Conservation (phyloP, 2,113 vertebrate species). For the Strigops habroptila region DNA sequence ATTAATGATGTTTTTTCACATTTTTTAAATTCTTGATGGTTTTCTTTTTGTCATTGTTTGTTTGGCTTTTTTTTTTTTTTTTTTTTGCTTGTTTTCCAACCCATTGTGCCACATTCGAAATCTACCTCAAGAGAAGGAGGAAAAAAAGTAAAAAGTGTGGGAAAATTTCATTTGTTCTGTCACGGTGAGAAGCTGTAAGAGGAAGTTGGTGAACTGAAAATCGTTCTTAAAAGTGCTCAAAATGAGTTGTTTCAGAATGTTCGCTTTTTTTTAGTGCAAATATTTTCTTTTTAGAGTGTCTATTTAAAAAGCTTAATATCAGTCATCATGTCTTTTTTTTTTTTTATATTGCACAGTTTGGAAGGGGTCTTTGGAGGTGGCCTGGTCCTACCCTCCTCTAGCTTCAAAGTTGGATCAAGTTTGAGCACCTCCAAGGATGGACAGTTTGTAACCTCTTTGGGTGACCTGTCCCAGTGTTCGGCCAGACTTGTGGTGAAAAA, state of each 20-base stretch:
- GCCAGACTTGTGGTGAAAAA: fast-evolving
- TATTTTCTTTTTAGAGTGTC: background rate
- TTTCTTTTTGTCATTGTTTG: background rate
- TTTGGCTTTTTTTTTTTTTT: background rate
- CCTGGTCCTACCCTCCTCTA: background rate
- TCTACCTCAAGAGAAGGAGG: background rate
- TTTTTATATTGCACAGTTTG: background rate
- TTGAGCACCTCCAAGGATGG: background rate
- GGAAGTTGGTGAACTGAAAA: background rate
- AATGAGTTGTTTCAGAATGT: background rate
- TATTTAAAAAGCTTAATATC: background rate
- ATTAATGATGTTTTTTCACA: background rate
- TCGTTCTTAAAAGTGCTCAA: background rate
- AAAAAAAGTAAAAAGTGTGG: background rate
- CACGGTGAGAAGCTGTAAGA: background rate
- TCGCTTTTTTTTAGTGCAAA: background rate
- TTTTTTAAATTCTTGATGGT: background rate
- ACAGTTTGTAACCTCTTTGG: background rate
- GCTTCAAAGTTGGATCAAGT: background rate
- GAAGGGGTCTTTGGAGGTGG: background rate
- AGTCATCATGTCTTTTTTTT: fast-evolving
- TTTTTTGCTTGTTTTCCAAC: background rate
- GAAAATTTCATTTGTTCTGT: background rate
- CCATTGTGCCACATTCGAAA: background rate
- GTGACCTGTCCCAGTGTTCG: background rate